Evolutionary conservation across 2,888 invertebrate species (phyloP), one percentile per base, ranked within the genome.

Genomic region (Poecilobothrus nobilitatus): DNA sequence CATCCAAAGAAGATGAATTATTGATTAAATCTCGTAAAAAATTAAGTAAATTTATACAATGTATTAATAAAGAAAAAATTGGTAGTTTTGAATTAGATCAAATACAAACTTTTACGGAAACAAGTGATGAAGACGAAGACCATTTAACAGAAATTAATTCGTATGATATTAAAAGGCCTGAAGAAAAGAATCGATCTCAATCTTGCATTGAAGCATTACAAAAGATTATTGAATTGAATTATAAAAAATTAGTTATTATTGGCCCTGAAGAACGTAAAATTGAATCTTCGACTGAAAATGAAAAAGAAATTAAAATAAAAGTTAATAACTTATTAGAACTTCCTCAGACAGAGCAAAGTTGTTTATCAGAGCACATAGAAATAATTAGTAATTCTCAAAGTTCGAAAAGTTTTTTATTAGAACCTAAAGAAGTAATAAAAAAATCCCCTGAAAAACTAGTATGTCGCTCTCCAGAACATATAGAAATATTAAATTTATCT

Each of bases 1-100:
- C n/a, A 12, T 68, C 63, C 44, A 67, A 66, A 9, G 18, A 10
- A 1, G 66, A 68, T 2, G 66, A 71, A n/a, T 66, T 68, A 3
- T 67, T 69, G 2, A 64, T 34, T 0, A 63, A 69, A 7, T 53
- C 71, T 7, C 63, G 41, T 18, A 44, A 63, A 15, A 67, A 68
- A 12, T 69, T 68, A 8, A 66, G 15, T 1, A 70, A n/a, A 53
- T 53, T 53, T 18, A 53, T 53, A 18, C 15, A 53, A 53, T 1
- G 53, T 53, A 3, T 18, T 18, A n/a, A 53, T 4, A 15, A 53
- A 53, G 53, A 53, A 53, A 53, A 53, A 53, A 3, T n/a, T 1
- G 6, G 53, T 15, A 18, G 4, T 53, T 53, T 2, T 18, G 53
- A 53, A 18, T 18, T 18, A 12, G 53, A 18, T 18, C 2, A 53